Conservation (phyloP, 2,888 invertebrate species). For the Alviniconcha strummeri region DNA sequence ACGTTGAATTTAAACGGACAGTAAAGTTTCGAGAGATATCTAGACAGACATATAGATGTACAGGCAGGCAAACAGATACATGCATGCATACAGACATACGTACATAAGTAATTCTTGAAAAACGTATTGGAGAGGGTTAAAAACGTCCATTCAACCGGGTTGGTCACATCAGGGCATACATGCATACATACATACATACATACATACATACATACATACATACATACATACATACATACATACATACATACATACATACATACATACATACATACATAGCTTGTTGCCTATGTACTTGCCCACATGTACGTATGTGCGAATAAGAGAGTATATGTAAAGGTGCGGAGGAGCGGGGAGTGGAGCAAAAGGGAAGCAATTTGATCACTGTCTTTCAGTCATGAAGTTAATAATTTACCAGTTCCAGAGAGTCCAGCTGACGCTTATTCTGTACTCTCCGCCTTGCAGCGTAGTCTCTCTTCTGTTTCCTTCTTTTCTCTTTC, state of each 20-base stretch:
- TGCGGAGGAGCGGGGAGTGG: neutral
- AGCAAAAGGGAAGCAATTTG: neutral
- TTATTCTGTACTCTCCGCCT: neutral
- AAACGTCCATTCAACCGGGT: too few species aligned
- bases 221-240: neutral
- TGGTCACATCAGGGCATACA: too few species aligned
- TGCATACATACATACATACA: too few species aligned
- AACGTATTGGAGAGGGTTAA: too few species aligned
- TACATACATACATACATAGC: neutral
- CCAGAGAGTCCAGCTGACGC: neutral
- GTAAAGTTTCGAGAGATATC: too few species aligned
- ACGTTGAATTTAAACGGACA: too few species aligned
- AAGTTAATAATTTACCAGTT: neutral
- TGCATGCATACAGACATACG: too few species aligned
- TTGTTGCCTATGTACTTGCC: too few species aligned
- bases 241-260: neutral
- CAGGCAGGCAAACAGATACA: too few species aligned
- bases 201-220: neutral
- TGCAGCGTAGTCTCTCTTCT: conserved; percentile 16
- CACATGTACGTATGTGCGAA: too few species aligned
- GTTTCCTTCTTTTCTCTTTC: neutral
- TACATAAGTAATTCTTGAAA: too few species aligned
- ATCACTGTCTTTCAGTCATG: neutral
- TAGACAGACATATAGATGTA: too few species aligned
- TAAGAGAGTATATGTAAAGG: neutral